Conservation (phyloP, 2,797 vertebrate genomes). For the Gadopsis bispinosus region DNA sequence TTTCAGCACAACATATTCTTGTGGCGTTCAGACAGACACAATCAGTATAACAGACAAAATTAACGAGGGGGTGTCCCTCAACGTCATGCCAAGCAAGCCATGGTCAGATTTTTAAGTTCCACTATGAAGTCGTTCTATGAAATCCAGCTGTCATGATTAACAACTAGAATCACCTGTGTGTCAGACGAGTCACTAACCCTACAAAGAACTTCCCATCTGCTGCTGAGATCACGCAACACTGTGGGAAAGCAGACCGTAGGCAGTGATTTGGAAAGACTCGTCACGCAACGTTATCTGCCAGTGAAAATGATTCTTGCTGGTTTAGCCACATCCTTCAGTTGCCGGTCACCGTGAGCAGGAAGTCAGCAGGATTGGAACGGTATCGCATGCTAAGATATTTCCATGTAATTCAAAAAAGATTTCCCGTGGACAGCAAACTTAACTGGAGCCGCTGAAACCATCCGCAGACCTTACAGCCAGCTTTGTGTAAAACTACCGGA, state of each 20-base stretch:
- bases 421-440: too few species aligned
- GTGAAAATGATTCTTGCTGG: neutral
- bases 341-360: neutral
- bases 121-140: slow-evolving; percentile 11
- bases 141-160: neutral
- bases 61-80: neutral
- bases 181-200: slow-evolving; percentile 37
- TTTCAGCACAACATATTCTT: slow-evolving; percentile 23
- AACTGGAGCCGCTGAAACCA: too few species aligned
- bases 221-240: neutral
- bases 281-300: neutral
- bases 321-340: slow-evolving; percentile 22
- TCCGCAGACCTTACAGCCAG: neutral
- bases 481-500: neutral
- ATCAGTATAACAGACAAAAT: slow-evolving; percentile 11
- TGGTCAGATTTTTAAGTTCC: slow-evolving; percentile 23
- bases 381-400: neutral
- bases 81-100: neutral
- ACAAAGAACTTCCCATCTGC: slow-evolving; percentile 12
- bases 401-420: too few species aligned
- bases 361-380: neutral
- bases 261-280: neutral
- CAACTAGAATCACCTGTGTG: slow-evolving; percentile 13
- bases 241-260: slow-evolving; percentile 14
- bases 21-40: slow-evolving; percentile 18